phyloP scores from a whole-genome alignment of 2,113 vertebrate genomes.

The Pundamilia nyererei region DNA sequence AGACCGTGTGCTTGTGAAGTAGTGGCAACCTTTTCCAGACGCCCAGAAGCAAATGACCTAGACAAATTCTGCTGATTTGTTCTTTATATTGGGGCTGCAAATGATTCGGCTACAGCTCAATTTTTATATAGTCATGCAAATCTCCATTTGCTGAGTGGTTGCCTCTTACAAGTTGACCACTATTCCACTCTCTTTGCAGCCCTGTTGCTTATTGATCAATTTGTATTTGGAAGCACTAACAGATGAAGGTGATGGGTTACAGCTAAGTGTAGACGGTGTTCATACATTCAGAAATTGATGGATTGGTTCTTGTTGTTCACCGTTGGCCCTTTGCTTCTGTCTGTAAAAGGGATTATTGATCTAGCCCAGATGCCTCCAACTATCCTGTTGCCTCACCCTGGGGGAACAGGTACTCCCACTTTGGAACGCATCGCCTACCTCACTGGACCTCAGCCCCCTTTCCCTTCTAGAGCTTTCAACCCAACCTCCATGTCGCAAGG shows the following conservation, averaged over 20 bases:
- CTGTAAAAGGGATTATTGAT: slow-evolving; percentile 95
- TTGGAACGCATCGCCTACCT: slow-evolving; percentile 97
- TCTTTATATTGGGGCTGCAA: slow-evolving; percentile 48
- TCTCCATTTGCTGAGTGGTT: slow-evolving; percentile 48
- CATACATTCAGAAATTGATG: slow-evolving; percentile 52
- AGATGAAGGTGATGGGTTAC: slow-evolving; percentile 41
- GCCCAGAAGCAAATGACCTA: slow-evolving; percentile 79
- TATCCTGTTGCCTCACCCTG: slow-evolving; percentile 97
- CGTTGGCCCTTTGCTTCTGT: slow-evolving; percentile 78
- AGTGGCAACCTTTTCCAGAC: slow-evolving; percentile 80
- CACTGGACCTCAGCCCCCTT: slow-evolving; percentile 90
- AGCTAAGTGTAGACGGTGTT: slow-evolving; percentile 50
- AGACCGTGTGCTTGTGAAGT: slow-evolving; percentile 60
- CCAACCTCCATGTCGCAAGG: slow-evolving; percentile 93
- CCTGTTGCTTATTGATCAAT: slow-evolving; percentile 43
- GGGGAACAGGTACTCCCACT: slow-evolving; percentile 90
- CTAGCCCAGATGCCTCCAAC: slow-evolving; percentile 98
- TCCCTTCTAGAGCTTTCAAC: slow-evolving; percentile 92
- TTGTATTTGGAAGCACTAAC: slow-evolving; percentile 45
- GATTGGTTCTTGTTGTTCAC: slow-evolving; percentile 71
- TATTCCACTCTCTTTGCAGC: slow-evolving; percentile 47
- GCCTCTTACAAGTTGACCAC: slow-evolving; percentile 50
- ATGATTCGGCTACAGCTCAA: slow-evolving; percentile 33
- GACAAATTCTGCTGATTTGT: slow-evolving; percentile 53
- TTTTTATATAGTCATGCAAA: slow-evolving; percentile 25